Evolutionary conservation across 2,888 invertebrate genomes (phyloP).

Genomic region (Rhingia rostrata): DNA sequence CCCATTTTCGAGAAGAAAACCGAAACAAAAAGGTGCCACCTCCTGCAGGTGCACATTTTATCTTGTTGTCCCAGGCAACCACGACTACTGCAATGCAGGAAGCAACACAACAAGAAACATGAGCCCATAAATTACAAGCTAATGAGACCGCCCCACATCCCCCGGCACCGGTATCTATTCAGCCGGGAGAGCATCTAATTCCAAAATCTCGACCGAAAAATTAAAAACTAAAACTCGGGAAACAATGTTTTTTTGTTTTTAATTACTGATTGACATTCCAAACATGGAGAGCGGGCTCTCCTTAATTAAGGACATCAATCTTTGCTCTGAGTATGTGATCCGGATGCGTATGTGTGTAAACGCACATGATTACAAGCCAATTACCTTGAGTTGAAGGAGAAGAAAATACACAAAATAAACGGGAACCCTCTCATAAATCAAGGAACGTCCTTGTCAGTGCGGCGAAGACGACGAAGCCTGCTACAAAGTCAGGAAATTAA

Average conservation of each 20-base stretch:
- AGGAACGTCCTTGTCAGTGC: conserved; percentile 24
- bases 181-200: conserved; percentile 16
- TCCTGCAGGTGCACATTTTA: conserved; percentile 70
- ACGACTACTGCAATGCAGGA: conserved; percentile 67
- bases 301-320: conserved; percentile 75
- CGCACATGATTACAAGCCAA: conserved; percentile 73
- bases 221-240: conserved; percentile 12
- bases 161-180: not conserved
- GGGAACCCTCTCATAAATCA: conserved; percentile 69
- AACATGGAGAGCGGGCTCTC: conserved; percentile 52
- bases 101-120: conserved; percentile 68
- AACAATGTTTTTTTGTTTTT: conserved; percentile 39
- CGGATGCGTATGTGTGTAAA: conserved; percentile 69
- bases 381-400: conserved; percentile 53
- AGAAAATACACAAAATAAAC: conserved; percentile 1
- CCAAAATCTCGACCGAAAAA: conserved; percentile 54
- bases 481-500: conserved; percentile 74
- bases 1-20: conserved; percentile 4
- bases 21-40: not conserved
- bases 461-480: conserved; percentile 13
- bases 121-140: conserved; percentile 69
- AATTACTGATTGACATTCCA: conserved; percentile 71
- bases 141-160: conserved; percentile 56
- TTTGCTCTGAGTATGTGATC: conserved; percentile 47
- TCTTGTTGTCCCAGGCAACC: conserved; percentile 61